Conservation (phyloP, 2,113 vertebrate species). For the Meleagris gallopavo region DNA sequence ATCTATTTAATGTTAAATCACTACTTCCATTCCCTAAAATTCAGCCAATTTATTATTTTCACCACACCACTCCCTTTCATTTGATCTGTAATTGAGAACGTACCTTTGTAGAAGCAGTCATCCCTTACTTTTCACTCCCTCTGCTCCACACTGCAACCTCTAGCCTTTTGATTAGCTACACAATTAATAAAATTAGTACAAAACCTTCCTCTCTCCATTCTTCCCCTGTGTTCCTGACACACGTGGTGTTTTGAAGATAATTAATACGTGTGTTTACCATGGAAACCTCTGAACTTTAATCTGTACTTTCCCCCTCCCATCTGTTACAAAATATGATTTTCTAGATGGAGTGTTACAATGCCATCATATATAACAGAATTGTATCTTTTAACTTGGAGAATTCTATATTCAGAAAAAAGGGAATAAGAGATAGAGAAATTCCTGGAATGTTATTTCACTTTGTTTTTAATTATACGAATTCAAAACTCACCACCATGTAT, state of each 20-base stretch:
- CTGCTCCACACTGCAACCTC: background rate
- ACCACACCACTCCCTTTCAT: background rate
- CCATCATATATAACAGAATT: accelerated
- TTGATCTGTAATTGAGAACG: background rate
- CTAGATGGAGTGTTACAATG: background rate
- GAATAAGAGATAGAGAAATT: background rate
- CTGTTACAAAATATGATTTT: background rate
- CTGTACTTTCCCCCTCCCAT: background rate
- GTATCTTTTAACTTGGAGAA: background rate
- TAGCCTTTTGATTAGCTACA: background rate
- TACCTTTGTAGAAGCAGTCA: background rate
- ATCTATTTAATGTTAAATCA: background rate
- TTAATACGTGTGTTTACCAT: background rate
- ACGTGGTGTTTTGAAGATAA: background rate
- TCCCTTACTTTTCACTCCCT: background rate
- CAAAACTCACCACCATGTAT: background rate
- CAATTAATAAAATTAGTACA: background rate
- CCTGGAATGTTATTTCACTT: background rate
- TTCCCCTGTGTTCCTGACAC: background rate
- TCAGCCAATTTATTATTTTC: background rate
- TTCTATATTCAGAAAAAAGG: background rate
- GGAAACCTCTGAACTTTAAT: background rate
- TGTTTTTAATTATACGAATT: background rate
- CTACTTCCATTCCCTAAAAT: background rate
- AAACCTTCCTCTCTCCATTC: background rate